Evolutionary conservation across 2,113 vertebrate species (phyloP).

Genomic region (Callocephalon fimbriatum): DNA sequence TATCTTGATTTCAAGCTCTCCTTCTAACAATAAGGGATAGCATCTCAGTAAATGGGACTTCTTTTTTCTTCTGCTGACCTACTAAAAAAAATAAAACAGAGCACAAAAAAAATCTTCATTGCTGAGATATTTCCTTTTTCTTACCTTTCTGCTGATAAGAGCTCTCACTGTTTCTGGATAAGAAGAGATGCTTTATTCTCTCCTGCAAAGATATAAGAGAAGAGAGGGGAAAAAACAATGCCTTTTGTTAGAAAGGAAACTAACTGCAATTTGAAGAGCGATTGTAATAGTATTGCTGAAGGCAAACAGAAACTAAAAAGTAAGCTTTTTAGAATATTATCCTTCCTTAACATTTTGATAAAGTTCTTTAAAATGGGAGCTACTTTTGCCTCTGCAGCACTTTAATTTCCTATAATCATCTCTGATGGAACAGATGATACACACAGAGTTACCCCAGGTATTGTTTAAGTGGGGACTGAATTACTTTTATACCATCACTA

Average conservation of each 20-base stretch:
- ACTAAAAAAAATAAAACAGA: conserved; percentile 7
- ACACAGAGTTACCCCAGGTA: conserved; percentile 70
- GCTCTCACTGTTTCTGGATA: conserved; percentile 71
- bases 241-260: conserved; percentile 51
- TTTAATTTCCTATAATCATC: conserved; percentile 75
- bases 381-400: conserved; percentile 57
- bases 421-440: conserved; percentile 68
- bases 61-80: conserved; percentile 53
- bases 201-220: conserved; percentile 51
- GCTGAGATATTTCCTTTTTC: conserved; percentile 64
- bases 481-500: conserved; percentile 70
- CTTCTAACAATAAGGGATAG: conserved; percentile 39
- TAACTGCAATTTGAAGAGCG: conserved; percentile 44
- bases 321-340: conserved; percentile 65
- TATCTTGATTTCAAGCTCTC: conserved; percentile 54
- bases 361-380: conserved; percentile 61
- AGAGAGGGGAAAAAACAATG: conserved; percentile 24
- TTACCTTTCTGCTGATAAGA: conserved; percentile 72
- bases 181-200: conserved; percentile 69
- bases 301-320: conserved; percentile 61
- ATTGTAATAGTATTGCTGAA: conserved; percentile 54
- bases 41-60: conserved; percentile 36
- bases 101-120: conserved; percentile 17
- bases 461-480: conserved; percentile 71
- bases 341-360: conserved; percentile 68